Base-by-base conservation (phyloP, 2,113 vertebrate species). In the Rana temporaria region DNA sequence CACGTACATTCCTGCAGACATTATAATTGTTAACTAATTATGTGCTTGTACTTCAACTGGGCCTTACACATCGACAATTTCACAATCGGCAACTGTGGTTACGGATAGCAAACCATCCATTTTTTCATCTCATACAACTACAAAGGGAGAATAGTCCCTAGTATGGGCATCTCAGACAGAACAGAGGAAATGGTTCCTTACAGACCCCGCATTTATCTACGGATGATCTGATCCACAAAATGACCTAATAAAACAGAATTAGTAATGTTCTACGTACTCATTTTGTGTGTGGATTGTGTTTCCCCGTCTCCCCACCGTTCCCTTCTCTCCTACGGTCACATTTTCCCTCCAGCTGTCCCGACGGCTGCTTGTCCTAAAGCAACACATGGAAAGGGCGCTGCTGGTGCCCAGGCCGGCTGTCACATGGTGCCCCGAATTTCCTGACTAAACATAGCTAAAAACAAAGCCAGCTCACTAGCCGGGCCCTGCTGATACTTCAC, bases 261-360 rank as follows among this genome's bases (percentile, higher is more conserved):
- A 62, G 22, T 42, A 53, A 53, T 34, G 34, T 17, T 64, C 84
- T 85, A 88, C 89, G 90, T 89, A 93, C 85, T 91, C 91, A 89
- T 94, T 87, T 87, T n/a, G 0, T 85, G 86, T 57, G 62, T 22
- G 62, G 52, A 11, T 52, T 34, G 3, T 11, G 76, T 20, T 56
- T 56, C 53, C 38, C 52, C 52, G 48, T 34, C 9, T 7, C 80
- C 68, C 57, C 78, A 71, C 59, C 75, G 57, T 63, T 15, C 6
- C 2, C 17, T 79, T 30, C 67, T 83, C 77, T 84, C 86, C 85
- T 84, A 85, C 86, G 79, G 78, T 87, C 88, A 90, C 90, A 87
- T 88, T 86, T 89, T 91, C 89, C 84, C 86, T 87, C 72, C 85
- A 86, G 56, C 34, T 82, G 67, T 77, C 22, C 89, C 15, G 63